Conservation (phyloP, 2,113 vertebrate genomes). For the Hipposideros armiger region DNA sequence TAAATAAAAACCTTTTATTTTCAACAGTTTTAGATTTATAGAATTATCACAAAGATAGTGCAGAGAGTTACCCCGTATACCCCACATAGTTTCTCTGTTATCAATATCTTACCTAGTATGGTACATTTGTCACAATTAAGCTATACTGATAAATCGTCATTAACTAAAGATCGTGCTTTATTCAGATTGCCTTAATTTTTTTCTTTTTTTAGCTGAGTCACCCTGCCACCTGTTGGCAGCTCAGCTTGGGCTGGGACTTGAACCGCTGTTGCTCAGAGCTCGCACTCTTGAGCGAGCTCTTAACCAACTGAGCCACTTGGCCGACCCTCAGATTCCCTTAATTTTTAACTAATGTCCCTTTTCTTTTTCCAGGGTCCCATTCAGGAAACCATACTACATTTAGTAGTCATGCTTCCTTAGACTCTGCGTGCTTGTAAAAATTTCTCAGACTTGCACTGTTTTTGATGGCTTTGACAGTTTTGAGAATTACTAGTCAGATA, state of each 20-base stretch:
- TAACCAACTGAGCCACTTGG: no score
- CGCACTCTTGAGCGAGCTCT: no score
- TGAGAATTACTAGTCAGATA: neutral
- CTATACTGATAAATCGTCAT: neutral
- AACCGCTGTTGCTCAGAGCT: no score
- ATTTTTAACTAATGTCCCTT: conserved; percentile 1
- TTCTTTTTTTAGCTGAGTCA: no score
- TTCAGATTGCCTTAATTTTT: conserved; percentile 46
- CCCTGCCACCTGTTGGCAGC: no score
- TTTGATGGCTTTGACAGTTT: neutral
- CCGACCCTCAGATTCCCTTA: neutral
- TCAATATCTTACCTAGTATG: neutral
- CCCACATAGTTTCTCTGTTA: neutral
- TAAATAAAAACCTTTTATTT: neutral
- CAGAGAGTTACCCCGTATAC: neutral
- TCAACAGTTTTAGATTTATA: neutral
- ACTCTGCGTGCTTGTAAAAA: neutral
- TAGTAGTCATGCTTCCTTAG: neutral
- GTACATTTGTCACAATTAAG: neutral
- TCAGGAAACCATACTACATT: neutral
- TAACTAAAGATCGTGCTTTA: neutral
- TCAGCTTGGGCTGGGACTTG: no score
- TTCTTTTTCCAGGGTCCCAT: neutral
- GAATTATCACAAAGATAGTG: conserved; percentile 14
- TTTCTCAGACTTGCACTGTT: neutral